Base-by-base conservation (phyloP, 2,888 invertebrate genomes). In the Hyposoter dolosus region DNA sequence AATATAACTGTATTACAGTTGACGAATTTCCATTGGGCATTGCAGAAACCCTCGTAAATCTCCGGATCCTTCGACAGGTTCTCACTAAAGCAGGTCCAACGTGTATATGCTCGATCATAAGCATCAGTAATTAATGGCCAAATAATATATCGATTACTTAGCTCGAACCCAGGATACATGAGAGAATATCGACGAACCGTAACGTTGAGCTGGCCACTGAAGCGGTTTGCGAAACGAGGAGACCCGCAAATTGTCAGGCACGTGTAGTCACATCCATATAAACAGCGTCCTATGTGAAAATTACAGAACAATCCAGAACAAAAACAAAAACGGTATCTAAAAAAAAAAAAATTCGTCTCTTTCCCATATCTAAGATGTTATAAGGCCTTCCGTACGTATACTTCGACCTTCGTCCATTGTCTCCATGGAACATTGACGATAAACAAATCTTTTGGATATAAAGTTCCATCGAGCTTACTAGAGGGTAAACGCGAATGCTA, bases 131-230 rank as follows among this genome's bases (percentile, higher is more conserved):
- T 92, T 91, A 91, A 91, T 88, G 90, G 87, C 89, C 89, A 88
- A 88, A 90, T 91, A 91, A 92, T 91, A 90, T 90, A 91, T 91
- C 91, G 92, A 92, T 92, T 91, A 91, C 89, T 90, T 90, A 88
- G 88, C 84, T 88, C 87, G 19, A 71, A 77, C 17, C n/a, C 32
- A 47, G 35, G 45, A 47, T 32, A 79, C 45, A 88, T 90, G 90
- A 89, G 89, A 90, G 89, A 90, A 90, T 90, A 89, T 85, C 88
- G 88, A 88, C 40, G 66, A 32, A 60, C 56, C 80, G 76, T 75
- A 45, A 23, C 47, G 68, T 45, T 69, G 53, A 40, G 32, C 71
- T 60, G 71, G 19, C 35, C 74, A 50, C n/a, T 68, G 56, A 53
- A 53, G 68, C n/a, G 15, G 85, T 87, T 87, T 87, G 83, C 79